Evolutionary conservation across 2,797 vertebrate species (phyloP).

Genomic region (Periophthalmus magnuspinnatus): DNA sequence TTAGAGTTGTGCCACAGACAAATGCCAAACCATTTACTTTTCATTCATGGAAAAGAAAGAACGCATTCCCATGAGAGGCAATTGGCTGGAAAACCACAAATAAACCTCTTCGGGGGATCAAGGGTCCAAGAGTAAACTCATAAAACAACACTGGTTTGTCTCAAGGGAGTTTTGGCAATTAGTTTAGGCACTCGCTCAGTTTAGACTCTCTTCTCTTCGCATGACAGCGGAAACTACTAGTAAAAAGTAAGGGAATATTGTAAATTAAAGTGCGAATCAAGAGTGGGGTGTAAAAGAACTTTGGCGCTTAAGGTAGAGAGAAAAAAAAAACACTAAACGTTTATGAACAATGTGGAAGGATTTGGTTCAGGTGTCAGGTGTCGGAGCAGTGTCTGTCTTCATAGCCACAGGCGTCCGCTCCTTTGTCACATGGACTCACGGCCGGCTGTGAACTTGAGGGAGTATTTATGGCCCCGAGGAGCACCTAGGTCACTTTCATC

Average conservation of each 20-base stretch:
- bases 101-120: slow-evolving; percentile 42
- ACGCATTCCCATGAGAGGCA: slow-evolving; percentile 48
- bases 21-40: slow-evolving; percentile 5
- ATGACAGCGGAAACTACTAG: slow-evolving; percentile 3
- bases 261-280: neutral
- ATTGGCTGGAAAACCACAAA: slow-evolving; percentile 66
- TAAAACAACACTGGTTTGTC: slow-evolving; percentile 46
- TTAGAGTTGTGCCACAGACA: neutral
- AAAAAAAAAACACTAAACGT: slow-evolving; percentile 37
- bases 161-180: slow-evolving; percentile 34
- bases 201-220: neutral
- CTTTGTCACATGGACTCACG: slow-evolving; percentile 36
- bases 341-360: slow-evolving; percentile 47
- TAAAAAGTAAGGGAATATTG: neutral
- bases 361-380: slow-evolving; percentile 67
- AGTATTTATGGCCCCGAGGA: slow-evolving; percentile 20
- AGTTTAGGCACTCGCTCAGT: slow-evolving; percentile 24
- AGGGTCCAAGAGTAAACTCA: slow-evolving; percentile 36
- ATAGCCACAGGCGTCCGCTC: slow-evolving; percentile 34
- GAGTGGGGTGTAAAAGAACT: neutral
- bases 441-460: slow-evolving; percentile 37
- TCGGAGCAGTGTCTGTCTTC: slow-evolving; percentile 37
- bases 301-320: slow-evolving; percentile 3
- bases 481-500: slow-evolving; percentile 20
- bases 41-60: slow-evolving; percentile 41